A percentile compares a stretch with the other conserved stretches of the same genome.
Evolutionary conservation across 2,797 vertebrate species (phyloP).

Genomic region (Zalophus californianus): DNA sequence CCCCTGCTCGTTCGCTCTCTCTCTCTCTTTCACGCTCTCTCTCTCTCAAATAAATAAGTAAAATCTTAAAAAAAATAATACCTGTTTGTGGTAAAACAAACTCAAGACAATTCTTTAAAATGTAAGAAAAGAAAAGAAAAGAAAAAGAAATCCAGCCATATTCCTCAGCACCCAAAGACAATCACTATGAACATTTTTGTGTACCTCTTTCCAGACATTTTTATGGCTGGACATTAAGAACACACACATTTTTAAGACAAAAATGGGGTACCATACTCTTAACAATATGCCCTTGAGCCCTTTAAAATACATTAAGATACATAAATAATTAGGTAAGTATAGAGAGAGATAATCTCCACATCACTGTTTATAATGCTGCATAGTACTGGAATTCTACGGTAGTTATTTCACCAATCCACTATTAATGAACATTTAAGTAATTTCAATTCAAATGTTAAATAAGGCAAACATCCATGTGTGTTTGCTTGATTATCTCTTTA

Average conservation of each 20-base stretch:
- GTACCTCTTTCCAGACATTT: neutral
- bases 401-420: neutral
- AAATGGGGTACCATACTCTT: neutral
- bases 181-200: neutral
- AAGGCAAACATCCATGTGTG: neutral
- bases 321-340: neutral
- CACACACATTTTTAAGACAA: neutral
- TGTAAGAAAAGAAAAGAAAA: neutral
- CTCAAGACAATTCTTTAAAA: neutral
- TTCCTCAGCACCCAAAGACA: constrained; percentile 27
- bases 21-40: too few species aligned
- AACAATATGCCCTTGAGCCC: neutral
- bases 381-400: neutral
- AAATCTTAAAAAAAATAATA: too few species aligned
- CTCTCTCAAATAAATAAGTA: too few species aligned
- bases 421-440: neutral
- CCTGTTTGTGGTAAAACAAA: constrained; percentile 44
- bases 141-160: neutral
- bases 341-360: neutral
- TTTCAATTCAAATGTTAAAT: neutral
- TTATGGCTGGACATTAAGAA: neutral
- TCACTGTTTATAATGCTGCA: neutral
- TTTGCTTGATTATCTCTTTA: neutral
- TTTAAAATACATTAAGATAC: constrained; percentile 1
- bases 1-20: too few species aligned